Conservation (phyloP, 2,797 vertebrate species). For the Oophaga sylvatica region DNA sequence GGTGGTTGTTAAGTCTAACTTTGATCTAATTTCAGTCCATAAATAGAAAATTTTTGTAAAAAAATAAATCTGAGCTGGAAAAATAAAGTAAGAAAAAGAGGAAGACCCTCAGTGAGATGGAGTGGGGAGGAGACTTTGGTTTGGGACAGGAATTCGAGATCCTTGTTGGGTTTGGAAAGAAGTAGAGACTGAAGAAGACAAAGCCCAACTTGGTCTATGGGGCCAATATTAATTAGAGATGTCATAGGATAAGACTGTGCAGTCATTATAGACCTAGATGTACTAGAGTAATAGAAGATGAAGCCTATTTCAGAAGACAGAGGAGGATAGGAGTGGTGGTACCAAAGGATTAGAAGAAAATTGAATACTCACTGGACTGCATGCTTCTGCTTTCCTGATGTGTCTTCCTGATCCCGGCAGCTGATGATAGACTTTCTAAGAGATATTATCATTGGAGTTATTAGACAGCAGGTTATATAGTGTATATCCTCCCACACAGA, state of each 20-base stretch:
- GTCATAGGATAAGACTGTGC: no score
- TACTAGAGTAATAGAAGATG: background rate
- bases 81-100: background rate
- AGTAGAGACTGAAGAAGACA: background rate
- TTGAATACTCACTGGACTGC: slow-evolving; percentile 26
- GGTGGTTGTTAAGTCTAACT: no score
- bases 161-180: background rate
- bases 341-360: background rate
- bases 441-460: background rate
- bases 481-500: slow-evolving; percentile 45
- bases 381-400: background rate
- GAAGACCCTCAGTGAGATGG: background rate
- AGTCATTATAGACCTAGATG: background rate
- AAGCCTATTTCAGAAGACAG: background rate
- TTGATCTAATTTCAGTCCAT: no score
- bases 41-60: no score
- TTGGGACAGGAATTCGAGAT: background rate
- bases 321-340: background rate
- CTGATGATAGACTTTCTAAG: background rate
- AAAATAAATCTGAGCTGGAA: no score
- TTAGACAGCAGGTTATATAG: slow-evolving; percentile 34
- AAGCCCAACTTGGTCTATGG: background rate
- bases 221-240: background rate
- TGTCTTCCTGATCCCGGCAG: background rate
- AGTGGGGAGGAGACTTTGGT: background rate